Base-by-base conservation (phyloP, 2,113 vertebrate species). In the Rhipidura dahli region DNA sequence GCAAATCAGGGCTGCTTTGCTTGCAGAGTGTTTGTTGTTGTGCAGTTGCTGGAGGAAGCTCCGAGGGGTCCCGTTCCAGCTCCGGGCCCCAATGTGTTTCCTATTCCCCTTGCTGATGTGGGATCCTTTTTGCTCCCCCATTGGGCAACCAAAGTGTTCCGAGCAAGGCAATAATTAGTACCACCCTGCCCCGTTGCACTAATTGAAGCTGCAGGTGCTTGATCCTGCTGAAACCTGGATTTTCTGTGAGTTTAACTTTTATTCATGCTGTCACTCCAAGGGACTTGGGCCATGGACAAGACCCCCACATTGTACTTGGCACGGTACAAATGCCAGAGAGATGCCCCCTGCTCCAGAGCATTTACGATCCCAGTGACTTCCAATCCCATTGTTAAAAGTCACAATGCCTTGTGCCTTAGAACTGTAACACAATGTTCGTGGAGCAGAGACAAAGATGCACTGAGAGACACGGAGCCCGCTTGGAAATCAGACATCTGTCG, bases 381-480 rank as follows among this genome's bases (percentile, higher is more conserved):
- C 49, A 60, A 57, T 92, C 64, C 90, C 49, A 93, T 96, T 96
- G 94, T 94, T 93, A 83, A 45, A 42, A 89, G 69, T 65, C 28
- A 90, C 92, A 96, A 81, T 92, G 85, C 40, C 2, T 51, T 0
- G 5, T 93, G 94, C 72, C 57, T 82, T 57, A 76, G 65, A 64
- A 89, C 90, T 87, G 88, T 93, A 72, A 94, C 69, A 87, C 70
- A 54, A 89, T 89, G 86, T 92, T 35, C 85, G 10, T 9, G 69
- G 72, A 66, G 91, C 78, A 90, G 78, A 87, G 82, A 88, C 75
- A 77, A 70, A 90, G 94, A 86, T 83, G 68, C 22, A 1, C 44
- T 18, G 69, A 24, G 72, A 63, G 27, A 44, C 27, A 8, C 26
- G 0, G 64, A 40, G 51, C 57, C 59, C 56, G 0, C 83, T 66